Evolutionary conservation across 2,113 vertebrate species (phyloP).

Genomic region (Rostratula benghalensis): DNA sequence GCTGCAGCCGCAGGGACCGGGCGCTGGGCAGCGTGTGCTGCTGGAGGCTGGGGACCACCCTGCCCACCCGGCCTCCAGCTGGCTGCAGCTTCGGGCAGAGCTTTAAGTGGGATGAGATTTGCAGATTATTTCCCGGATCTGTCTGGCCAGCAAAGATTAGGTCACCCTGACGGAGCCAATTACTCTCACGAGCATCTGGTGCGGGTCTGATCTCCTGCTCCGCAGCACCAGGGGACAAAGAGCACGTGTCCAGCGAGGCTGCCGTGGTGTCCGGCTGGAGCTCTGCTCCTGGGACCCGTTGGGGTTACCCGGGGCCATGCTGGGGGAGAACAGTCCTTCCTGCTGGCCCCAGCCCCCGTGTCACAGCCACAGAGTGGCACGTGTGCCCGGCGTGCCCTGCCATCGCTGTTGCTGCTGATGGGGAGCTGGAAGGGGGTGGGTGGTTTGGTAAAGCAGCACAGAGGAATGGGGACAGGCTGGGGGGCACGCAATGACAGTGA

Average conservation of each 20-base stretch:
- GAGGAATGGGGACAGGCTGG: not conserved
- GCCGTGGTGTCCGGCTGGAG: not conserved
- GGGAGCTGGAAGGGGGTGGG: not conserved
- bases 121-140: not conserved
- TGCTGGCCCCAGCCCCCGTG: not conserved
- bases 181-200: not conserved
- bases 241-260: not conserved
- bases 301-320: fast-evolving
- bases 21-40: not conserved
- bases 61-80: not conserved
- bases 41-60: not conserved
- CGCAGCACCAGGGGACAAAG: not conserved
- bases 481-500: not conserved
- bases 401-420: fast-evolving
- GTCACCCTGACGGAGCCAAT: not conserved
- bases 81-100: not conserved
- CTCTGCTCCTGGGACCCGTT: fast-evolving
- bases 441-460: not conserved
- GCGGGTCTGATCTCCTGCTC: not conserved
- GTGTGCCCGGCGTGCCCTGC: too few relatives aligned
- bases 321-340: not conserved
- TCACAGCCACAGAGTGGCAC: not conserved
- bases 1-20: not conserved
- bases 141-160: not conserved
- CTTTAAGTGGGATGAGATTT: constrained; percentile 15